Conservation (phyloP, 2,113 vertebrate species). For the Trichechus manatus region DNA sequence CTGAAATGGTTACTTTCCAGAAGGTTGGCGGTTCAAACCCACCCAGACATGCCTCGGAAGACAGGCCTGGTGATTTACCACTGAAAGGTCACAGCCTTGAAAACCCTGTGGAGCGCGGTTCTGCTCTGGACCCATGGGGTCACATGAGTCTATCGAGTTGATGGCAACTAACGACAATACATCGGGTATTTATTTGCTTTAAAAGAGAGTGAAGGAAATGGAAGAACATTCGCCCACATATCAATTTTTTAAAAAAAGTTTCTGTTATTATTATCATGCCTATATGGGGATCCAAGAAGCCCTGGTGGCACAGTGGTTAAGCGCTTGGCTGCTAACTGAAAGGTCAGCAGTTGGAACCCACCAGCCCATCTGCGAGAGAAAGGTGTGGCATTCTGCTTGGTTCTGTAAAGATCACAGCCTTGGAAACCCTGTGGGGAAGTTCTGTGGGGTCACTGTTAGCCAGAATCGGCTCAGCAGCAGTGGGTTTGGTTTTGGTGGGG, state of each 20-base stretch:
- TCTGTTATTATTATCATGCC: not conserved
- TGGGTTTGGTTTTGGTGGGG: not conserved
- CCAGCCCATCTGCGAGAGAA: no score
- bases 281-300: not conserved
- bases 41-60: not conserved
- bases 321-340: no score
- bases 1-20: accelerated
- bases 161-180: no score
- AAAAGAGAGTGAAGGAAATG: not conserved
- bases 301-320: no score
- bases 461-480: no score
- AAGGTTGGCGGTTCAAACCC: not conserved
- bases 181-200: accelerated
- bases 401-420: no score
- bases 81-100: not conserved
- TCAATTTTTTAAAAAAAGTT: not conserved
- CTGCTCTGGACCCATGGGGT: not conserved
- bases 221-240: not conserved
- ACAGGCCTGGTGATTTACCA: not conserved
- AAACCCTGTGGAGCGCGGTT: not conserved
- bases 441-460: no score
- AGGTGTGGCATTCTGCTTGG: no score
- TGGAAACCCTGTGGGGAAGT: no score
- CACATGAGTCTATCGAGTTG: not conserved
- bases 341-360: no score